Conservation (phyloP, 2,888 invertebrate species). For the Antheraea yamamai region DNA sequence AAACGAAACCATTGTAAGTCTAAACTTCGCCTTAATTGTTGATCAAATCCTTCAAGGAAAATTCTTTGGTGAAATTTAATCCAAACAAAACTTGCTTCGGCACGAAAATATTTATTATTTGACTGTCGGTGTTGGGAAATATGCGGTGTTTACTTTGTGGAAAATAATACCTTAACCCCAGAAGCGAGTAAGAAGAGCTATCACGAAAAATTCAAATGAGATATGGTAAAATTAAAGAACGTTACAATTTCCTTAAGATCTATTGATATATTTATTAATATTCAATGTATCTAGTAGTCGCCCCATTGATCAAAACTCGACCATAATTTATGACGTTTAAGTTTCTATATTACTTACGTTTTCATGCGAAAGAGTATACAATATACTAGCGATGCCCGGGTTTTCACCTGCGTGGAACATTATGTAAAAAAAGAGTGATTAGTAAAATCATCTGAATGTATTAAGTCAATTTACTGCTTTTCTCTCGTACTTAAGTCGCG, state of each 20-base stretch:
- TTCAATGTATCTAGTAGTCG: too few species aligned
- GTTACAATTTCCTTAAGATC: not conserved
- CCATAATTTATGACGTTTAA: too few species aligned
- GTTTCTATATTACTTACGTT: too few species aligned
- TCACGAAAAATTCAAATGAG: not conserved
- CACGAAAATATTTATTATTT: not conserved
- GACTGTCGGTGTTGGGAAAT: not conserved
- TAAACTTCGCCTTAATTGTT: slow-evolving; percentile 1
- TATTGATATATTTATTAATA: not conserved
- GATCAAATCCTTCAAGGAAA: not conserved
- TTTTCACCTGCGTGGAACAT: too few species aligned
- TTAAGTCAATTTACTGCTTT: too few species aligned
- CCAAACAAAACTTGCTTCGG: slow-evolving; percentile 1
- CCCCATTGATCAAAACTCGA: too few species aligned
- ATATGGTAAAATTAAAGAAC: not conserved
- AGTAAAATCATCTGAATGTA: too few species aligned
- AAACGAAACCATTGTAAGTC: not conserved
- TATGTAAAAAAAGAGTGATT: too few species aligned
- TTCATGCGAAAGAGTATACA: too few species aligned
- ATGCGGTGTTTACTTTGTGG: not conserved
- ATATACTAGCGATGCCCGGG: too few species aligned
- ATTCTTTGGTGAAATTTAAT: not conserved
- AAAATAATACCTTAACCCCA: not conserved
- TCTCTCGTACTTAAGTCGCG: too few species aligned
- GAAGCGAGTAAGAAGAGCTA: not conserved